A percentile compares a stretch with the other conserved stretches of the same genome.
These are phyloP conservation scores for Pluvialis apricaria DNA, from an alignment of 2,113 vertebrate genomes.

Conservation along the genomic window DNA sequence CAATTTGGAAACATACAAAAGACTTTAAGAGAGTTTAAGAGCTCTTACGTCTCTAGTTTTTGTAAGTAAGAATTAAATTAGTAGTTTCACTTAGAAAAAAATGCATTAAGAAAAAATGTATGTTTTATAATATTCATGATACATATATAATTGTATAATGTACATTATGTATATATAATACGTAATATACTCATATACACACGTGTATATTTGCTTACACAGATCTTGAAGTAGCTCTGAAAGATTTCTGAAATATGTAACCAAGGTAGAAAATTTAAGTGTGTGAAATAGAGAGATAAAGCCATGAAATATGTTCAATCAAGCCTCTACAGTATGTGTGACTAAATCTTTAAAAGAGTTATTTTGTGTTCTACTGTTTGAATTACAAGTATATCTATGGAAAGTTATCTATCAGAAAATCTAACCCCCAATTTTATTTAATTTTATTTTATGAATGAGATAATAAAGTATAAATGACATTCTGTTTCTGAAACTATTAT, in stretches of 20 bases:
- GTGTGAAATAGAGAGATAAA: not conserved
- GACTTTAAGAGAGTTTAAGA: not conserved
- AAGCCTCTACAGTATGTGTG: not conserved
- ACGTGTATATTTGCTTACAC: not conserved
- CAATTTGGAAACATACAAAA: not conserved
- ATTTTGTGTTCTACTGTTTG: not conserved
- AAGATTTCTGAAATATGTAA: not conserved
- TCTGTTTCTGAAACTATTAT: not conserved
- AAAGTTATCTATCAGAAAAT: not conserved
- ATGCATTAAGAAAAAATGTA: not conserved
- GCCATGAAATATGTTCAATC: not conserved
- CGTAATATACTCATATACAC: not conserved
- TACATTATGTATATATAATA: not conserved
- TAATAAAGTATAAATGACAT: not conserved
- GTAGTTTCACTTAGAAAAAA: not conserved
- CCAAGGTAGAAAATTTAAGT: accelerated
- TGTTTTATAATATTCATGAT: not conserved
- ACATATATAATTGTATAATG: not conserved
- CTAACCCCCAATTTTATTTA: not conserved
- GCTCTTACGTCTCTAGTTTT: not conserved
- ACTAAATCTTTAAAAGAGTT: not conserved
- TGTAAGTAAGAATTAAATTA: not conserved
- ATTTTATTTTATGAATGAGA: not conserved
- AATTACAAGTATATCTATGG: not conserved
- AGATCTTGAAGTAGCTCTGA: not conserved